Evolutionary conservation across 2,888 invertebrate species (phyloP).

Genomic region (Erebia epiphron): DNA sequence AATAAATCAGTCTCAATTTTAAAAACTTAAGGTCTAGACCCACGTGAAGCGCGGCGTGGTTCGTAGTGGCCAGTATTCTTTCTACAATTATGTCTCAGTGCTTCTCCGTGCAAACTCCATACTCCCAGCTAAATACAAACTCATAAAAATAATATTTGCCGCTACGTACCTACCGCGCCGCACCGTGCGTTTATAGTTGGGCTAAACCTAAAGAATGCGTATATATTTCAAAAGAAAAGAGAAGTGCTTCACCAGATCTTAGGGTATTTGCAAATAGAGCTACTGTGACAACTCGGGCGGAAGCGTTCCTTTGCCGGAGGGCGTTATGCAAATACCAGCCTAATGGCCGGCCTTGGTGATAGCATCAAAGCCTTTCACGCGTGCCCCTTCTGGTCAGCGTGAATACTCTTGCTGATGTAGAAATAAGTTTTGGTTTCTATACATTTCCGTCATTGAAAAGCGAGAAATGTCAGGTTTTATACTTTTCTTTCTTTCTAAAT

Average conservation of each 20-base stretch:
- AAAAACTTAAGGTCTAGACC: too few species aligned
- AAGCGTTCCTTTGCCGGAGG: constrained; percentile 30
- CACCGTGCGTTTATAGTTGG: too few species aligned
- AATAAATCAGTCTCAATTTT: too few species aligned
- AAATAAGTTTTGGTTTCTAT: constrained; percentile 1
- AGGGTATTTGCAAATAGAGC: constrained; percentile 22
- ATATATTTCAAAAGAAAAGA: too few species aligned
- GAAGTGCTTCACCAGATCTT: neutral
- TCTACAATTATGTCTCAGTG: too few species aligned
- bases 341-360: constrained; percentile 34
- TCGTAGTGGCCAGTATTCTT: too few species aligned
- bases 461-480: neutral
- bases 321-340: constrained; percentile 33
- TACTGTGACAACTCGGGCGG: constrained; percentile 22
- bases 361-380: constrained; percentile 30
- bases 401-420: neutral
- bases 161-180: too few species aligned
- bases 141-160: too few species aligned
- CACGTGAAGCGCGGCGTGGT: too few species aligned
- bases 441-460: constrained; percentile 5
- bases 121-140: too few species aligned
- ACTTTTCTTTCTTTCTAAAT: neutral
- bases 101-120: too few species aligned
- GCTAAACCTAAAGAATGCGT: too few species aligned
- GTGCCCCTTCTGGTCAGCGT: constrained; percentile 7